Evolutionary conservation across 2,797 vertebrate genomes (phyloP), one percentile per base, ranked within the genome.

Genomic region (Sardinella longiceps): DNA sequence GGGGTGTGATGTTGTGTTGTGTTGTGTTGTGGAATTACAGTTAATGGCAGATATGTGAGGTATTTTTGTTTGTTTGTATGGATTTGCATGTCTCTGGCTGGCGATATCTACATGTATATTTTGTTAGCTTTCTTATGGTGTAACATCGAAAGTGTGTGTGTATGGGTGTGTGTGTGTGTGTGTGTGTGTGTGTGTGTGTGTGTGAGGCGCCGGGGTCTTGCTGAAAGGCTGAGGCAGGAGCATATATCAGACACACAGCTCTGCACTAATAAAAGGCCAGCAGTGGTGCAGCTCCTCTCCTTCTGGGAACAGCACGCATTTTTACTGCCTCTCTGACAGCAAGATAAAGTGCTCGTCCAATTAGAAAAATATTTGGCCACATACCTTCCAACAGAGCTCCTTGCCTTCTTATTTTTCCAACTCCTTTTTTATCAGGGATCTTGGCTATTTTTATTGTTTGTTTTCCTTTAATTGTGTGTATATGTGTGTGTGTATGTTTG

Each of bases 291-390:
- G 94, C 92, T 93, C 89, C 91, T 92, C 91, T 94, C 92, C 94
- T 94, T 95, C 93, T 94, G 95, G 94, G 94, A 96, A 92, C 94
- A 90, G 89, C 83, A 66, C 86, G 28, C 90, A 91, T 94, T 95
- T 95, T 95, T 95, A 95, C 94, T 93, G 94, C 94, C 87, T 92
- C 88, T 92, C 93, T 95, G 95, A 96, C 95, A 95, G 95, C 93
- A 95, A 95, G 95, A 96, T 94, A 92, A 95, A 96, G 94, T 94
- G 93, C 93, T 93, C 92, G 91, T 95, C 95, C 95, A 95, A 96
- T 96, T 96, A 95, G 93, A 96, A 95, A 95, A 95, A 95, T 95
- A 96, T 95, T 95, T 95, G 93, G 93, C 91, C 92, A 89, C 94
- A 93, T 95, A 94, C 93, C 93, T 95, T 93, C 92, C 91, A 93